Evolutionary conservation across 2,113 vertebrate genomes (phyloP).

Genomic region (Paratilapia polleni): DNA sequence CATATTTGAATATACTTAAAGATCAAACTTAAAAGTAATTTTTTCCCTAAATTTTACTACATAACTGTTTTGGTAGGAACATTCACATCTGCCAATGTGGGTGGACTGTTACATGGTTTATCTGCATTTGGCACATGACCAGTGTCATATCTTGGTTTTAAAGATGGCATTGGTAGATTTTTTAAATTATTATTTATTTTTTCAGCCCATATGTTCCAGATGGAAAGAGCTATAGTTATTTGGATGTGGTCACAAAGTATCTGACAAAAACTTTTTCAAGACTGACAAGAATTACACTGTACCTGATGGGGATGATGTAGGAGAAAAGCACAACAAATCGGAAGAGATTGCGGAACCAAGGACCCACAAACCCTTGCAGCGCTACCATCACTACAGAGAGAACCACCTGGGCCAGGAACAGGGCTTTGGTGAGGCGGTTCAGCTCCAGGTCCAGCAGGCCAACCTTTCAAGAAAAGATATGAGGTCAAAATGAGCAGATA

Average conservation of each 20-base stretch:
- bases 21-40: not conserved
- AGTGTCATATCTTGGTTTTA: not conserved
- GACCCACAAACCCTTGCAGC: slow-evolving; percentile 94
- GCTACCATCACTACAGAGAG: slow-evolving; percentile 94
- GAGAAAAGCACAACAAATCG: slow-evolving; percentile 97
- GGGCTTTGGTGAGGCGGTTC: slow-evolving; percentile 94
- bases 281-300: not conserved
- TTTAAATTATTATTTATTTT: accelerated
- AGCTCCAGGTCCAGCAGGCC: slow-evolving; percentile 94
- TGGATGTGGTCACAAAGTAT: too few relatives aligned
- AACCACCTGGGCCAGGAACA: slow-evolving; percentile 94
- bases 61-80: not conserved
- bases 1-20: not conserved
- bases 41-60: not conserved
- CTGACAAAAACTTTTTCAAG: too few relatives aligned
- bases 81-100: not conserved
- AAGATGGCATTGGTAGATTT: not conserved
- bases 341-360: slow-evolving; percentile 95
- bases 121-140: not conserved
- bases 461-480: slow-evolving; percentile 77
- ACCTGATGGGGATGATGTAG: slow-evolving; percentile 99
- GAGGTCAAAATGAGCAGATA: not conserved
- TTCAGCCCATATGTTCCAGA: not conserved
- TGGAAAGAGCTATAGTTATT: not conserved
- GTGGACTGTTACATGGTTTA: not conserved